phyloP scores from a whole-genome alignment of 2,888 invertebrate species.

The Ypsolopha sequella region DNA sequence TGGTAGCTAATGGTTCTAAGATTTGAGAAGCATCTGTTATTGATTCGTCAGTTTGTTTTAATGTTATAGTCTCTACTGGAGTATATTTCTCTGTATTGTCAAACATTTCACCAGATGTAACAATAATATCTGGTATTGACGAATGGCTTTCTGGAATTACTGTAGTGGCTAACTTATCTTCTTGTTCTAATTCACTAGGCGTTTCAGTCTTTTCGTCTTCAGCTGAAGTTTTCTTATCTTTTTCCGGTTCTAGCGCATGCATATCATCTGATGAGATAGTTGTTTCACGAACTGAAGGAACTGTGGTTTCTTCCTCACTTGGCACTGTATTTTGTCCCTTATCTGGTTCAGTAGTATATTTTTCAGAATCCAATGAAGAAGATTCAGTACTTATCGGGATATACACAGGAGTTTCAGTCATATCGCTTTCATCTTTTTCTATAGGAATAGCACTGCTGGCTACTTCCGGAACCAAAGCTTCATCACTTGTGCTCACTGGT shows the following conservation, averaged over 20 bases:
- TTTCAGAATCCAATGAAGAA: neutral
- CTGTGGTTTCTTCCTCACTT: slow-evolving; percentile 17
- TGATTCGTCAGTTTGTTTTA: neutral
- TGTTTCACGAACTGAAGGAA: slow-evolving; percentile 4
- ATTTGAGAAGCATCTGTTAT: slow-evolving; percentile 8
- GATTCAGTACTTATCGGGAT: neutral
- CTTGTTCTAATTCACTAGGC: neutral
- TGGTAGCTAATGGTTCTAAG: slow-evolving; percentile 9
- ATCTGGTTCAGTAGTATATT: slow-evolving; percentile 20
- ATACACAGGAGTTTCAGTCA: neutral
- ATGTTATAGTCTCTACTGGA: neutral
- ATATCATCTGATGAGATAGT: slow-evolving; percentile 3
- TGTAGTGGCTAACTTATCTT: neutral
- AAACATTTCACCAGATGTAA: no score
- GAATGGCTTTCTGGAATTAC: neutral
- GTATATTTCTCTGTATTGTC: no score
- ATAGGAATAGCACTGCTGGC: neutral
- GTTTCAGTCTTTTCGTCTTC: neutral
- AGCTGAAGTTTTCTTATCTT: slow-evolving; percentile 12
- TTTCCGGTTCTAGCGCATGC: slow-evolving; percentile 12
- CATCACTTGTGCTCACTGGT: neutral
- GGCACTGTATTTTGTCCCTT: slow-evolving; percentile 40
- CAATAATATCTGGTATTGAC: no score
- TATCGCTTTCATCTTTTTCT: neutral
- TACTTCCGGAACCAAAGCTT: slow-evolving; percentile 11